Evolutionary conservation across 2,113 vertebrate genomes (phyloP), one percentile per base, ranked within the genome.

Genomic region (Xenus cinereus): DNA sequence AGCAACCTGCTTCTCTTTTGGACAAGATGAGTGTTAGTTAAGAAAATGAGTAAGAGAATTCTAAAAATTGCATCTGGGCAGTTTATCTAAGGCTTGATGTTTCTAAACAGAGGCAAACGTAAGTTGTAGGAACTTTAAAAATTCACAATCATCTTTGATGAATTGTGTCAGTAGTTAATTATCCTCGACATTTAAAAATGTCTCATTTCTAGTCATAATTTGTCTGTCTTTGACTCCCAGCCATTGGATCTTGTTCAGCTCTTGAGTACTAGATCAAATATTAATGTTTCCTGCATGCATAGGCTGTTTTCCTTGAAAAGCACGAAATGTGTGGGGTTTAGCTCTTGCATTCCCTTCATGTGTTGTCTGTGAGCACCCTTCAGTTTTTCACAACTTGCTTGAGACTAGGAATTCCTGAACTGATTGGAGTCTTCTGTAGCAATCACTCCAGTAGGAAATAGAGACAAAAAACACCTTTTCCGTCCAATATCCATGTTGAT

Each of bases 401-500:
- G 28, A 54, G 23, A 84, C 30, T 51, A 20, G 14, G n/a, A 83
- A 46, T 83, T 86, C 45, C 68, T 50, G 46, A 80, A 68, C 11
- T 26, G 16, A 46, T 75, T 8, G 8, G 3, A 39, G 33, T 67
- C 48, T 81, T 74, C 53, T 67, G 26, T 59, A 74, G 46, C 51
- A 77, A 62, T 33, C 7, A 35, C 33, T 13, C 18, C 13, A 59
- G 7, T 4, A 60, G 39, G 64, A 89, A 90, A 78, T 46, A 51
- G 8, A 75, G 56, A 51, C 19, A 6, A 32, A 72, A 68, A 16
- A 30, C 10, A 67, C 20, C 22, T 71, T 86, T 90, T 90, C 12
- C 1, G 1, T 0, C 1, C n/a, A 45, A 3, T n/a, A 33, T 26
- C 68, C 9, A 1, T 66, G 41, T 14, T 64, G 66, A 68, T 46